A percentile compares a stretch with the other conserved stretches of the same genome.
phyloP scores from a whole-genome alignment of 2,797 vertebrate genomes.

The Neosalanx taihuensis region DNA sequence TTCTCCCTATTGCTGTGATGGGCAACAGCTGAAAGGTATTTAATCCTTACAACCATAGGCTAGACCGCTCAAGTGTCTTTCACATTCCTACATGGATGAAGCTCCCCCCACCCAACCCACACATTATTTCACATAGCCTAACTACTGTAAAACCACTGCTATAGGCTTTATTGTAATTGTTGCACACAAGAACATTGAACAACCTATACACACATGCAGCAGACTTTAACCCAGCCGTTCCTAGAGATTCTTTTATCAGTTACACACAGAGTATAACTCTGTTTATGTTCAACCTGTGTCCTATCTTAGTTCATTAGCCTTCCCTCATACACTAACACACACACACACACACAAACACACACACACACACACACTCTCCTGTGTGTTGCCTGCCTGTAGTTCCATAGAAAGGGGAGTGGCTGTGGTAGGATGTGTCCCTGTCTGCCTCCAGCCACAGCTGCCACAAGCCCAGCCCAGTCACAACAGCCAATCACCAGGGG shows the following conservation, averaged over 20 bases:
- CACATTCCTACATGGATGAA: background rate
- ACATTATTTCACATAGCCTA: background rate
- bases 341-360: conserved; percentile 3
- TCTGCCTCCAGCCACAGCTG: conserved; percentile 16
- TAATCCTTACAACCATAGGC: conserved; percentile 19
- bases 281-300: background rate
- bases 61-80: conserved; percentile 10
- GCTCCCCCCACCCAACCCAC: background rate
- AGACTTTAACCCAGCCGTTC: background rate
- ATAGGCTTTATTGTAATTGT: background rate
- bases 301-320: background rate
- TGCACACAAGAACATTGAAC: background rate
- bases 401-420: conserved; percentile 3
- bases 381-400: conserved; percentile 4
- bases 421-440: conserved; percentile 8
- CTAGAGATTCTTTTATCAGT: background rate
- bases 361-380: conserved; percentile 4
- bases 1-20: conserved; percentile 1
- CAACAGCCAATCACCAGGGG: conserved; percentile 37
- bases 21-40: conserved; percentile 24
- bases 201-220: background rate
- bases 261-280: background rate
- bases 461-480: conserved; percentile 6
- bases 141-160: conserved; percentile 5
- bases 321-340: conserved; percentile 1